Base-by-base conservation (phyloP, 2,797 vertebrate genomes). In the Peromyscus eremicus region DNA sequence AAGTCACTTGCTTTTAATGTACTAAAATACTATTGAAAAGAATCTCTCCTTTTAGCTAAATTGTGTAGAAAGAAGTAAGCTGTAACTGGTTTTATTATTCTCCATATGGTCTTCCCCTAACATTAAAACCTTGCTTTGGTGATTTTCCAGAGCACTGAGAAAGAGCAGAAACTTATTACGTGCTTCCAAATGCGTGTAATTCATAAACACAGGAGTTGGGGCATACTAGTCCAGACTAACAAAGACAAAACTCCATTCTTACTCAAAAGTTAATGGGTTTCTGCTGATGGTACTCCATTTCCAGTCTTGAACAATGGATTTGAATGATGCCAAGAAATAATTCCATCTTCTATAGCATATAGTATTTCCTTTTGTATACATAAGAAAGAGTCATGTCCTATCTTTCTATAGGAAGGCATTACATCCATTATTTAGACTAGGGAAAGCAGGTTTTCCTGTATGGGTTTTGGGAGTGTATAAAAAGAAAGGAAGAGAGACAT, bases 111-210 rank as follows among this genome's bases (percentile, higher is more conserved):
- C 73, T 95, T 87, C 32, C 29, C 52, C 91, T 97, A 98, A 98
- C 97, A 98, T 79, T 91, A 96, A 98, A 98, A 97, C 73, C 96
- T 82, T 85, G 94, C 89, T 96, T 92, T 94, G 96, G 90, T 97
- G 95, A 96, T 76, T 90, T 94, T 97, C 43, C 80, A 94, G 70
- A 96, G 70, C 86, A 75, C 40, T 93, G 34, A 97, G 84, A 91
- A 92, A 95, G 34, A 95, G 66, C 23, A 86, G 88, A 95, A 46
- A 79, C 83, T 79, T 93, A 86, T 75, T 91, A 92, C 95, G 77
- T 95, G 62, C 95, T 98, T 97, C 87, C 49, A 95, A 96, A 92
- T 92, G 97, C 96, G 76, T 64, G 64, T 83, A 97, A 93, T 96
- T 97, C 97, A 96, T 91, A 96, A 97, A 96, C 96, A 81, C 64